These are phyloP conservation scores for Agrypnia vestita DNA, from an alignment of 1,140 invertebrate species.

Conservation along the genomic window DNA sequence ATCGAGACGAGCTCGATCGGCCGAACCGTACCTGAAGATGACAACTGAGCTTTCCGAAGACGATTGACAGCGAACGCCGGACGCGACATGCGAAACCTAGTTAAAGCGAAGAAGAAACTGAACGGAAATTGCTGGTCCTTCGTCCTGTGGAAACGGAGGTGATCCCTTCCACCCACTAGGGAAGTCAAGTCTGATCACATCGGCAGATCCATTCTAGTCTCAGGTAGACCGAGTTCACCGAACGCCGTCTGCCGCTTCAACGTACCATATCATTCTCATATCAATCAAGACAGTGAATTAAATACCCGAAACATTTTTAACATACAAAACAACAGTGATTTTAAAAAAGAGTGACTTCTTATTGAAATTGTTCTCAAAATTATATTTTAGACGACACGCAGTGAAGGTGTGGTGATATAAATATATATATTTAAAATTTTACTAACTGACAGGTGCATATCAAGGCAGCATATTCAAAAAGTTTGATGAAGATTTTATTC, in stretches of 20 bases:
- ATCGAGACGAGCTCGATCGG: not conserved
- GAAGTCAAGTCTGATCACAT: constrained; percentile 3
- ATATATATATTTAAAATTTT: too few relatives aligned
- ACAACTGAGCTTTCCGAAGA: not conserved
- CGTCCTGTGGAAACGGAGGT: constrained; percentile 40
- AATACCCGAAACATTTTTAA: not conserved
- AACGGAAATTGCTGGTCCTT: constrained; percentile 40
- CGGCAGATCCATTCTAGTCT: not conserved
- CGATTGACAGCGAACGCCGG: not conserved
- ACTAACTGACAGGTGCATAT: too few relatives aligned
- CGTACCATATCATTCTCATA: constrained; percentile 51
- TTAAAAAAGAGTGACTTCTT: too few relatives aligned
- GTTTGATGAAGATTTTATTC: too few relatives aligned
- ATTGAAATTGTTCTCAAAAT: too few relatives aligned
- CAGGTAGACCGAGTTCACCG: not conserved
- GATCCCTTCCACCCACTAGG: constrained; percentile 4
- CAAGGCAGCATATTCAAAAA: too few relatives aligned
- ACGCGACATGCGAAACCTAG: constrained; percentile 58
- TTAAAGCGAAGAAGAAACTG: constrained; percentile 58
- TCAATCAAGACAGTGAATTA: constrained; percentile 20
- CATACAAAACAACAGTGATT: too few relatives aligned
- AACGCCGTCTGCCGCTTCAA: not conserved
- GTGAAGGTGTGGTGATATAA: too few relatives aligned
- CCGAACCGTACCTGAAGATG: not conserved
- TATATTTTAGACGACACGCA: too few relatives aligned